Percentiles rank a stretch among this genome's conserved stretches.
Evolutionary conservation across 2,888 invertebrate genomes (phyloP).

Genomic region (Opisthograptis luteolata): DNA sequence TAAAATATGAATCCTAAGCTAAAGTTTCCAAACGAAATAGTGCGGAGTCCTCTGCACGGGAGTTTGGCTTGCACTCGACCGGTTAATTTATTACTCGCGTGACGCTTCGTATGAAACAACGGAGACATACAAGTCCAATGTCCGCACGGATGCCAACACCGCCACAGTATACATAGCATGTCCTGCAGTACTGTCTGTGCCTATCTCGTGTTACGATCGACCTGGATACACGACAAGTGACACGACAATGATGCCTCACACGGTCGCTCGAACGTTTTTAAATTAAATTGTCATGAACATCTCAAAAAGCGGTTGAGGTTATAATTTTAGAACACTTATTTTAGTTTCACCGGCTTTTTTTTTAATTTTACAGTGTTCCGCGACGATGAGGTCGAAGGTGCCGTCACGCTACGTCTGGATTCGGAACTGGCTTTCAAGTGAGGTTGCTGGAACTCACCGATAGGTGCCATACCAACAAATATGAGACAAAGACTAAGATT

Average conservation of each 20-base stretch:
- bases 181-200: conserved; percentile 53
- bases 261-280: neutral
- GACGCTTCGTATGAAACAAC: conserved; percentile 38
- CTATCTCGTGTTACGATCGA: conserved; percentile 77
- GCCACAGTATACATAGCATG: conserved; percentile 6
- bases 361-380: no score
- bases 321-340: no score
- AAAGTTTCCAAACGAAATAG: no score
- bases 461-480: no score
- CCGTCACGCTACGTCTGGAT: no score
- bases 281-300: conserved; percentile 15
- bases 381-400: no score
- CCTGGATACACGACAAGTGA: conserved; percentile 69
- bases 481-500: no score
- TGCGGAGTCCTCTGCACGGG: no score
- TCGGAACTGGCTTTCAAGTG: no score
- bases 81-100: neutral
- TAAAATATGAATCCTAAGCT: no score
- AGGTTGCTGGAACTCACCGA: no score
- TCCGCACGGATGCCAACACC: conserved; percentile 57
- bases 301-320: neutral
- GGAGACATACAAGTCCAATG: conserved; percentile 40
- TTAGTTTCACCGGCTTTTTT: neutral
- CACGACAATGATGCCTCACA: conserved; percentile 43
- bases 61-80: no score